Base-by-base conservation (phyloP, 2,797 vertebrate genomes). In the Myotis planiceps region DNA sequence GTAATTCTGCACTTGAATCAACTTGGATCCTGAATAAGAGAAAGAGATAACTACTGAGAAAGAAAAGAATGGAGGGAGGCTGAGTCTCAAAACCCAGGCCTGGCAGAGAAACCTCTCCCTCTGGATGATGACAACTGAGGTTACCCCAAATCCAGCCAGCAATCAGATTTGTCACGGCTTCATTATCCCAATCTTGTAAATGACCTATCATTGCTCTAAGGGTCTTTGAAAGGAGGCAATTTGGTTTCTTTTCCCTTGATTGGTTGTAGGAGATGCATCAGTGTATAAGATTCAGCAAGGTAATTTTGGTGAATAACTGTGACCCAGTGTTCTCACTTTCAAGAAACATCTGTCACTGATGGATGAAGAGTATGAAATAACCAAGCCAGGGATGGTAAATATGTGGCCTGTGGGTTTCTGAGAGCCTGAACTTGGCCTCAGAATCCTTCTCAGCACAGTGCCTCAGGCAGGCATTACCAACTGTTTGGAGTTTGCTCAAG, bases 401-500 rank as follows among this genome's bases (percentile, higher is more conserved):
- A n/a, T 66, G 76, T 58, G 83, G 14, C 55, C 55, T 14, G 10
- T 69, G 72, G 18, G 19, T 71, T 90, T 95, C 65, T 47, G 29
- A 74, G 89, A 60, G 14, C 15, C 66, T 90, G 39, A 95, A 65
- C 45, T 92, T 90, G 39, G n/a, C 84, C 72, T 94, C 60, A 37
- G 87, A 84, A 87, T 75, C 95, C 85, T 89, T 93, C 92, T 94
- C 72, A 74, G 83, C 37, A 72, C 85, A 90, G 55, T 53, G 55
- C 58, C 69, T 37, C 49, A 79, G 65, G 34, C 19, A 84, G 45
- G 55, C 65, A 37, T 71, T 29, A 58, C 39, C 63, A 92, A 25
- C 7, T 18, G 10, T 83, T 37, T 53, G 74, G 71, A 72, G 51
- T 47, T 86, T 85, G 63, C 82, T 69, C 58, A 9, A 51, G 90